Evolutionary conservation across 1,140 invertebrate species (phyloP), one percentile per base, ranked within the genome.

Genomic region (Neodiprion fabricii): DNA sequence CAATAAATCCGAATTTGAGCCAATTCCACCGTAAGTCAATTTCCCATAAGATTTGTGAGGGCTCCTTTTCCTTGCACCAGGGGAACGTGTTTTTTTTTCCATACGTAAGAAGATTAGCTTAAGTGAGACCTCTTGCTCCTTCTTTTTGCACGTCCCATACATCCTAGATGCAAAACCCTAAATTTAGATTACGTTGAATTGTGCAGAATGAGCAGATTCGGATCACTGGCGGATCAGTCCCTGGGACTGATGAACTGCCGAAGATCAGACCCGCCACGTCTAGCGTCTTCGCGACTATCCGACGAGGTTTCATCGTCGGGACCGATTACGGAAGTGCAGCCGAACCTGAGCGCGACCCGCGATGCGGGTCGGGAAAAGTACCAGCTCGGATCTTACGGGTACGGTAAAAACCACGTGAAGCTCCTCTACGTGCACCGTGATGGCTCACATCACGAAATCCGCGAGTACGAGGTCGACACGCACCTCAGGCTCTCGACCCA

Each of bases 341-440:
- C 78, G n/a, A 79, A 82, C 79, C 79, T 71, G 48, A 80, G 75
- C 53, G 75, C 79, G n/a, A 78, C 67, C 28, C 75, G 50, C 48
- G 76, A 80, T 74, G 53, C 74, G 8, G 4, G 5, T 12, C 74
- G 83, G 9, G 80, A 83, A 4, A 71, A 83, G 9, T 94, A 93
- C 78, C 89, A 91, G 81, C 89, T 94, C 61, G 90, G 90, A 69
- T 89, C 93, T 75, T 89, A 92, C 70, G 92, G 92, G 11, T 95
- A 95, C 83, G 94, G 94, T 28, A 95, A 95, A 85, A 92, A 92
- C 86, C 88, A 89, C 72, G 92, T 95, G 0, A 95, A 94, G 81
- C 85, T 95, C 1, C 85, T 95, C 9, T 90, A 94, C 80, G 91
- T 95, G 9, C 86, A 90, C 65, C 89, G 93, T 12, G 89, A 93